Evolutionary conservation across 2,113 vertebrate genomes (phyloP).

Genomic region (Jaculus jaculus): DNA sequence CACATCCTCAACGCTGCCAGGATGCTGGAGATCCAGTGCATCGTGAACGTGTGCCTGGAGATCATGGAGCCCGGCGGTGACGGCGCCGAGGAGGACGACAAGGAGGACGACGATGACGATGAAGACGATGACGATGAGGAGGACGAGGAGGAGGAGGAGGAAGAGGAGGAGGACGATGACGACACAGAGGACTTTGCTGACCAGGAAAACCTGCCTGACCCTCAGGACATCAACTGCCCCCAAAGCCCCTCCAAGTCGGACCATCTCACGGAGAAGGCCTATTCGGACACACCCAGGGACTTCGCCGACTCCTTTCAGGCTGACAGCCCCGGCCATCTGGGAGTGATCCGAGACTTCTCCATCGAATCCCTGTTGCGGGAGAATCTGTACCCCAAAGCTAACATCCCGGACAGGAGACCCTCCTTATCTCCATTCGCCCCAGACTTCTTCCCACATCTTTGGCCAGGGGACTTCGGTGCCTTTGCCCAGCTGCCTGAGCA

Average conservation of each 20-base stretch:
- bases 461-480: slow-evolving; percentile 91
- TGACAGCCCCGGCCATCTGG: slow-evolving; percentile 85
- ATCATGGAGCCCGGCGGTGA: slow-evolving; percentile 93
- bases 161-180: slow-evolving; percentile 86
- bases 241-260: slow-evolving; percentile 91
- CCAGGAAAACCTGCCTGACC: slow-evolving; percentile 82
- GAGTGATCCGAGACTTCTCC: slow-evolving; percentile 93
- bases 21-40: slow-evolving; percentile 97
- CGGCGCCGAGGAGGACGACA: slow-evolving; percentile 84
- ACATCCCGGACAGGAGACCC: slow-evolving; percentile 89
- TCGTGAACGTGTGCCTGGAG: slow-evolving; percentile 96
- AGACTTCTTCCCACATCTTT: slow-evolving; percentile 94
- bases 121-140: slow-evolving; percentile 88
- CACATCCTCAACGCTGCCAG: slow-evolving; percentile 95
- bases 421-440: slow-evolving; percentile 92
- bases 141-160: slow-evolving; percentile 89
- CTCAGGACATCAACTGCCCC: slow-evolving; percentile 86
- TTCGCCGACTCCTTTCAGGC: slow-evolving; percentile 84
- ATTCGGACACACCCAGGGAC: slow-evolving; percentile 82
- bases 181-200: slow-evolving; percentile 85
- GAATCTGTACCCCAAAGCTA: slow-evolving; percentile 93
- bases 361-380: slow-evolving; percentile 96
- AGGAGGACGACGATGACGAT: slow-evolving; percentile 82
- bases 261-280: slow-evolving; percentile 84
- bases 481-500: slow-evolving; percentile 90